phyloP scores from a whole-genome alignment of 2,797 vertebrate species.

The Meda fulgida region DNA sequence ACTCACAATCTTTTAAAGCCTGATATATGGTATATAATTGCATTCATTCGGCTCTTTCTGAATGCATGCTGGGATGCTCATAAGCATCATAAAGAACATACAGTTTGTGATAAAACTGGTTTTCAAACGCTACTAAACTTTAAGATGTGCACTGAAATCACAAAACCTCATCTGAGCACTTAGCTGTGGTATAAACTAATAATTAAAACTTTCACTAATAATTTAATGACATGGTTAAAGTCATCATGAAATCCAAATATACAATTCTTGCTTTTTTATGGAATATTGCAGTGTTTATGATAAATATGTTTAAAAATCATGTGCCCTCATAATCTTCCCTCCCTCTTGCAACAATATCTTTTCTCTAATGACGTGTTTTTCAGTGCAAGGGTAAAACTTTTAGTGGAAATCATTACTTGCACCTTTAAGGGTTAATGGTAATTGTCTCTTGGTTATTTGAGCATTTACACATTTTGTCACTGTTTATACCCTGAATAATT shows the following conservation, averaged over 20 bases:
- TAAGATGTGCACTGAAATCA: background rate
- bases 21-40: slow-evolving; percentile 34
- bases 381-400: background rate
- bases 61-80: slow-evolving; percentile 51
- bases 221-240: background rate
- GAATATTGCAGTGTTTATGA: background rate
- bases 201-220: background rate
- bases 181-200: background rate
- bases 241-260: background rate
- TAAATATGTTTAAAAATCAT: background rate
- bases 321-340: background rate
- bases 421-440: background rate
- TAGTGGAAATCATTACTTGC: background rate
- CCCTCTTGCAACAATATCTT: background rate
- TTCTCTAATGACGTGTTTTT: background rate
- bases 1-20: slow-evolving; percentile 37
- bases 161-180: background rate
- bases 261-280: background rate
- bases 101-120: background rate
- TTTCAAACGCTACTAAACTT: background rate
- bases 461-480: slow-evolving; percentile 9
- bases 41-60: slow-evolving; percentile 21
- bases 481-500: slow-evolving; percentile 9
- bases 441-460: slow-evolving; percentile 18
- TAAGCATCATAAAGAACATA: slow-evolving; percentile 5